A percentile compares a stretch with the other conserved stretches of the same genome.
These are phyloP conservation scores for Dendrocincla tyrannina DNA, from an alignment of 2,797 vertebrate genomes.

Conservation along the genomic window DNA sequence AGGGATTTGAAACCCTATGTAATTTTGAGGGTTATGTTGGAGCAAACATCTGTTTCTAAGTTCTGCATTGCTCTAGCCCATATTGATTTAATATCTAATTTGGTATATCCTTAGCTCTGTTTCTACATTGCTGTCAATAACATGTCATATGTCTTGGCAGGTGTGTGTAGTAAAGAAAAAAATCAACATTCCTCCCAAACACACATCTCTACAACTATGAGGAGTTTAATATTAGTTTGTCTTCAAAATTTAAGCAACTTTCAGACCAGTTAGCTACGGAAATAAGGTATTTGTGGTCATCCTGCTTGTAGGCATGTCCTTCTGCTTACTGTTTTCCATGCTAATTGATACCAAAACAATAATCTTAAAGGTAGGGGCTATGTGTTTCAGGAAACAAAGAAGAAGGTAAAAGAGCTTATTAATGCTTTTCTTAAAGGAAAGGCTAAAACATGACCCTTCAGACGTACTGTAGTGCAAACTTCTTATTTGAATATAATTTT, in stretches of 20 bases:
- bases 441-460: background rate
- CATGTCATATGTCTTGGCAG: background rate
- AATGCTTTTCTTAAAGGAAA: background rate
- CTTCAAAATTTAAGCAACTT: background rate
- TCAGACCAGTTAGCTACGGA: background rate
- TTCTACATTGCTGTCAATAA: background rate
- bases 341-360: background rate
- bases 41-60: background rate
- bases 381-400: background rate
- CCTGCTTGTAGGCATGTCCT: background rate
- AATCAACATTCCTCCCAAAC: background rate
- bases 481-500: background rate
- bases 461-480: background rate
- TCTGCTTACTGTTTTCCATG: background rate
- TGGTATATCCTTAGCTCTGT: background rate
- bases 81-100: background rate
- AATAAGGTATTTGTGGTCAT: background rate
- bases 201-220: background rate
- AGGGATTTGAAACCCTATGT: background rate
- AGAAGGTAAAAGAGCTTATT: background rate
- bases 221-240: background rate
- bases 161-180: background rate
- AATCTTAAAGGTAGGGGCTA: background rate
- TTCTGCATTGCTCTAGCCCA: background rate
- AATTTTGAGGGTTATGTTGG: background rate